Percentiles rank a stretch among this genome's conserved stretches.
These are phyloP conservation scores for Whitmania pigra DNA, from an alignment of 1,140 invertebrate genomes.

Conservation along the genomic window DNA sequence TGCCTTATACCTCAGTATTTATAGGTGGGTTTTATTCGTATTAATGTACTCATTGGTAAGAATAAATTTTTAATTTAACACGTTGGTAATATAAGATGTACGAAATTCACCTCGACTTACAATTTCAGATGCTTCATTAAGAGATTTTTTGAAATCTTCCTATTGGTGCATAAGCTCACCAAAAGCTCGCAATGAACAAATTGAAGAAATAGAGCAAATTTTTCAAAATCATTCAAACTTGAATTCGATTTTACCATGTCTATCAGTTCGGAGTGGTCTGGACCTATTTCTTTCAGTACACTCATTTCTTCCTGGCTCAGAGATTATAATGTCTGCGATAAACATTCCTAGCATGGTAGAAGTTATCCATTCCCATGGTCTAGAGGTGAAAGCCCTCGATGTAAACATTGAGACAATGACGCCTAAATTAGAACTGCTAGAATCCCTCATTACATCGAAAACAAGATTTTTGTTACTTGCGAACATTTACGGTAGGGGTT, in stretches of 20 bases:
- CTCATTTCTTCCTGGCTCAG: slow-evolving; percentile 37
- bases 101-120: neutral
- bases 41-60: neutral
- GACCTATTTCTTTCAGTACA: slow-evolving; percentile 37
- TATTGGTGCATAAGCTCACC: slow-evolving; percentile 4
- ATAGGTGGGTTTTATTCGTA: slow-evolving; percentile 16
- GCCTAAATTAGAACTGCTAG: slow-evolving; percentile 35
- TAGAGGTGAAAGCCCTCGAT: slow-evolving; percentile 38
- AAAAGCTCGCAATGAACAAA: slow-evolving; percentile 25
- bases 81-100: neutral
- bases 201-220: slow-evolving; percentile 29
- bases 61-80: neutral
- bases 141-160: slow-evolving; percentile 26
- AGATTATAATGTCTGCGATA: slow-evolving; percentile 42
- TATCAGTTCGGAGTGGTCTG: slow-evolving; percentile 39
- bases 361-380: slow-evolving; percentile 35
- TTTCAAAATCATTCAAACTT: slow-evolving; percentile 32
- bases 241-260: slow-evolving; percentile 35
- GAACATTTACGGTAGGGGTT: slow-evolving; percentile 39
- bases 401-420: slow-evolving; percentile 36
- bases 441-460: slow-evolving; percentile 33
- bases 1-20: slow-evolving; percentile 22
- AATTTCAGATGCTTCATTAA: slow-evolving; percentile 31
- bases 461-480: slow-evolving; percentile 40
- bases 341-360: slow-evolving; percentile 41